Percentiles rank a stretch among this genome's conserved stretches.
These are phyloP conservation scores for Brachyistius frenatus DNA, from an alignment of 2,113 vertebrate species.

Conservation along the genomic window DNA sequence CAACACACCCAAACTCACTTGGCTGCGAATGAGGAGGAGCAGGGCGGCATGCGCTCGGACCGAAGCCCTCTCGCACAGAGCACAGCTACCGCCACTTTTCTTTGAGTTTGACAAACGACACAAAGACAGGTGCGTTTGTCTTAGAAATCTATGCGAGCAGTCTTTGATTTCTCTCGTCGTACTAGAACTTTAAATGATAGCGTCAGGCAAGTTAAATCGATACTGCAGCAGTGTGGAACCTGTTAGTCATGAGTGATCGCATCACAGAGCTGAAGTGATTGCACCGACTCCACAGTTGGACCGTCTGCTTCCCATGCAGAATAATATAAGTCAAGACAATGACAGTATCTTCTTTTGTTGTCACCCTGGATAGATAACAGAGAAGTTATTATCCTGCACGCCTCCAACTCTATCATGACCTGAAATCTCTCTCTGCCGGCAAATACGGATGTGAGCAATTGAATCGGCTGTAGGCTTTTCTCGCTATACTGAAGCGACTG, in stretches of 20 bases:
- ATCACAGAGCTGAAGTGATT: conserved; percentile 42
- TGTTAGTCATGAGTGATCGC: conserved; percentile 53
- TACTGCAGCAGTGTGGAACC: conserved; percentile 46
- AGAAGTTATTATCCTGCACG: conserved; percentile 24
- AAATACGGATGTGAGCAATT: conserved; percentile 26
- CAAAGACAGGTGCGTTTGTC: conserved; percentile 14
- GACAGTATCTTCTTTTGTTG: conserved; percentile 44
- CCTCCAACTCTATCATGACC: conserved; percentile 18
- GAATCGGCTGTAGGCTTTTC: not conserved
- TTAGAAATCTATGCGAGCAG: conserved; percentile 1
- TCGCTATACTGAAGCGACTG: not conserved
- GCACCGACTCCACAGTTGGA: conserved; percentile 24
- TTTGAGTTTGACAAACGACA: conserved; percentile 15
- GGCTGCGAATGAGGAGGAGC: conserved; percentile 41
- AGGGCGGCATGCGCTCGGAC: not conserved
- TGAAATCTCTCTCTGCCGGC: not conserved
- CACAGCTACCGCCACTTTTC: not conserved
- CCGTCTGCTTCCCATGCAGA: conserved; percentile 26
- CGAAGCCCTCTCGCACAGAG: not conserved
- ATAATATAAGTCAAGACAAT: conserved; percentile 30
- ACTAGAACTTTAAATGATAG: conserved; percentile 27
- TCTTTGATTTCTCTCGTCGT: conserved; percentile 32
- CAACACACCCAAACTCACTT: conserved; percentile 17
- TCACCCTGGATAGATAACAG: conserved; percentile 22
- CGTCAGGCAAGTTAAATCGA: conserved; percentile 40